Evolutionary conservation across 2,888 invertebrate genomes (phyloP).

Genomic region (Lathronympha strigana): DNA sequence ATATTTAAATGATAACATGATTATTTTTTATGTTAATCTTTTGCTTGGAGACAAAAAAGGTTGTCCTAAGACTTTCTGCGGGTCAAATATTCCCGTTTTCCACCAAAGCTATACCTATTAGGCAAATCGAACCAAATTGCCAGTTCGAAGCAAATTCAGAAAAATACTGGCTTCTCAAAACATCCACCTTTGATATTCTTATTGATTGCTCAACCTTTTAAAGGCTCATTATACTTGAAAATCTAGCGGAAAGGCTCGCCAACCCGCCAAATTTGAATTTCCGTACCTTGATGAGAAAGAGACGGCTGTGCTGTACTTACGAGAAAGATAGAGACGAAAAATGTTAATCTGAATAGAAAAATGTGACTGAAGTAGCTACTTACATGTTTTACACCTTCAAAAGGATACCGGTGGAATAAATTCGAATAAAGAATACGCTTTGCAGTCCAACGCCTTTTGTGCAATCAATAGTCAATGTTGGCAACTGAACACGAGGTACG

Average conservation of each 20-base stretch:
- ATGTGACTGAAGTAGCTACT: slow-evolving; percentile 80
- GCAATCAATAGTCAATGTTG: slow-evolving; percentile 84
- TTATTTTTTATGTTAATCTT: neutral
- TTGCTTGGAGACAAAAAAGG: neutral
- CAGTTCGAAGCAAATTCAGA: slow-evolving; percentile 19
- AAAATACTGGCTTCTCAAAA: slow-evolving; percentile 44
- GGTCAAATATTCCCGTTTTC: slow-evolving; percentile 3
- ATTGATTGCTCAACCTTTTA: slow-evolving; percentile 80
- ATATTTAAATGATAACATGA: too few relatives aligned
- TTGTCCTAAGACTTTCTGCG: neutral
- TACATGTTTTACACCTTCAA: slow-evolving; percentile 83
- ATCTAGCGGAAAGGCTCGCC: slow-evolving; percentile 80
- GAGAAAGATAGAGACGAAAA: slow-evolving; percentile 55
- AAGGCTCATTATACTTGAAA: slow-evolving; percentile 78
- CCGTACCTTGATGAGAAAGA: slow-evolving; percentile 69
- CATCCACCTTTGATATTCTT: slow-evolving; percentile 66
- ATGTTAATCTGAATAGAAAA: slow-evolving; percentile 68
- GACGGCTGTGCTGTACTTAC: slow-evolving; percentile 48
- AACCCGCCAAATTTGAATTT: slow-evolving; percentile 80
- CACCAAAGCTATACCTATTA: slow-evolving; percentile 15
- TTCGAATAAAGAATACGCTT: slow-evolving; percentile 84
- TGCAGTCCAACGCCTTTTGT: slow-evolving; percentile 81
- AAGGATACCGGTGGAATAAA: slow-evolving; percentile 81
- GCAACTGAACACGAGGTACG: slow-evolving; percentile 61
- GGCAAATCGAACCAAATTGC: slow-evolving; percentile 36